Base-by-base conservation (phyloP, 2,888 invertebrate genomes). In the Scelioninae gen. 1 region DNA sequence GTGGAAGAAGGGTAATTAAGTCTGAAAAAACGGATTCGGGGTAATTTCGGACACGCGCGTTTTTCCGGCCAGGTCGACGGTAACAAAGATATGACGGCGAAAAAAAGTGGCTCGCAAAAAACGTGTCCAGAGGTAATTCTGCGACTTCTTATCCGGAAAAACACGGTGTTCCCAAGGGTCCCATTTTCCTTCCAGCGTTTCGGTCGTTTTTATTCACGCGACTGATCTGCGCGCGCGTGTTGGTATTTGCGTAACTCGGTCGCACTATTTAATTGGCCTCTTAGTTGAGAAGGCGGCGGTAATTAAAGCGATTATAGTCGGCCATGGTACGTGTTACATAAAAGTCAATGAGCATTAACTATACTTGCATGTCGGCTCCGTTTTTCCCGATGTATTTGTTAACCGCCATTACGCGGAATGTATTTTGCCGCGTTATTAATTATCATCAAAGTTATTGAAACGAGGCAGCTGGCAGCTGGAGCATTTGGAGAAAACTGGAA, bases 261-360 rank as follows among this genome's bases (percentile, higher is more conserved):
- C 82, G 82, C 82, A 77, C 76, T 84, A 85, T 84, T 87, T 88
- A 89, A 88, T 89, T 89, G 87, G 86, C 69, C 88, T 88, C 86
- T 88, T 87, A 88, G 86, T 76, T 79, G 86, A 86, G 87, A 88
- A 87, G 85, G 86, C 83, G 75, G 45, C 53, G 82, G 87, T 88
- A 90, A 90, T 90, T 90, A 89, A 90, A 88, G 86, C 86, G 84
- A 89, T 90, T 87, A 74, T 58, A 63, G 49, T 56, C 58, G 56
- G 11, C 32, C 51, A 43, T 60, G 53, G 31, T 62, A 69, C 63
- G 71, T 65, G 78, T 78, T 65, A 71, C 78, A 78, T 78, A 78
- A 78, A 71, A 78, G 71, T 71, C 78, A 78, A 71, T 78, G 78
- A 71, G 45, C 78, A 58, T 78, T 71, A 63, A 78, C 78, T 69